phyloP scores from a whole-genome alignment of 1,140 invertebrate genomes.

The Zaprionus africanus region DNA sequence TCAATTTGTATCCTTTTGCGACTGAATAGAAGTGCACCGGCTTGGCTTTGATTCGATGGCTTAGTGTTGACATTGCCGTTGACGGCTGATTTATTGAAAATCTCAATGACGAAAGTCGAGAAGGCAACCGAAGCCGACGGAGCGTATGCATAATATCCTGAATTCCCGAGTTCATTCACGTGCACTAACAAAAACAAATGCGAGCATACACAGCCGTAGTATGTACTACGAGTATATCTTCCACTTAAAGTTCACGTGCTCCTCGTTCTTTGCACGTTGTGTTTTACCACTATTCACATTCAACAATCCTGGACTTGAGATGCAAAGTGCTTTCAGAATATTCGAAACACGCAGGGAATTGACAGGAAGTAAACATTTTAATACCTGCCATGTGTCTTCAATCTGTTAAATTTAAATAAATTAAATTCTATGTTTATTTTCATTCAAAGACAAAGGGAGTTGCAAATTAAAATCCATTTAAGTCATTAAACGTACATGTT shows the following conservation, averaged over 20 bases:
- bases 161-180: constrained; percentile 40
- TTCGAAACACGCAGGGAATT: neutral
- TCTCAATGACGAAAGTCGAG: constrained; percentile 18
- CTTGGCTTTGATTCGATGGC: constrained; percentile 67
- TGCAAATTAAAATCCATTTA: constrained; percentile 47
- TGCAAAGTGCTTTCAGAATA: constrained; percentile 27
- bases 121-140: constrained; percentile 15
- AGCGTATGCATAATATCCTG: constrained; percentile 44
- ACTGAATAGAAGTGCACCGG: constrained; percentile 9
- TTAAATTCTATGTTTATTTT: neutral
- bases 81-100: constrained; percentile 64
- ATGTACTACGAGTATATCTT: constrained; percentile 5
- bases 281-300: constrained; percentile 3
- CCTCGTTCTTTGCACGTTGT: constrained; percentile 4
- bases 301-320: constrained; percentile 1
- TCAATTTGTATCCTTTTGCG: constrained; percentile 48
- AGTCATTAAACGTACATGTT: constrained; percentile 47
- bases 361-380: neutral
- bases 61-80: constrained; percentile 63
- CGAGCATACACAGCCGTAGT: neutral
- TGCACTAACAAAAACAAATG: constrained; percentile 17
- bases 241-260: neutral
- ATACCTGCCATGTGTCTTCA: neutral
- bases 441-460: neutral
- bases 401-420: neutral